Evolutionary conservation across 2,888 invertebrate genomes (phyloP), one percentile per base, ranked within the genome.

Genomic region (Colletes collaris): DNA sequence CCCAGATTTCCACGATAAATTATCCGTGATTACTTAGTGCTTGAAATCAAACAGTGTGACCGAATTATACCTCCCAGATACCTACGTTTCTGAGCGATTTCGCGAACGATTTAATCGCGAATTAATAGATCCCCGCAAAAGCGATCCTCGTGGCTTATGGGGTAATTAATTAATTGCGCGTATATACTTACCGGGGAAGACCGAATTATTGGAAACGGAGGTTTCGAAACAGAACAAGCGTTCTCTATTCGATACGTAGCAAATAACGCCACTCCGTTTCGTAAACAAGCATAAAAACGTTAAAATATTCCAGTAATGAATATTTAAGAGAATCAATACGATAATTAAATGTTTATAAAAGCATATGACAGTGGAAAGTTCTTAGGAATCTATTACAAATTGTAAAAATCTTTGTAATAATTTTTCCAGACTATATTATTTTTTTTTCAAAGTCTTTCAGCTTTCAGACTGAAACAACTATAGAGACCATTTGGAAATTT

Each of bases 201-300:
- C 46, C 37, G 55, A 70, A 76, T 79, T 76, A 79, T 62, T 58
- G 76, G 35, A 56, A 70, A 55, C 69, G 63, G 66, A 66, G 64
- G 66, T 56, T 56, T 53, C 52, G 63, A 71, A 35, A 70, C 58
- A 62, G 50, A 70, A 69, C 49, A 56, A 73, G 68, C 58, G 65
- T 62, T 80, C 65, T 69, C 40, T 64, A 66, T 65, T 59, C 64
- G 64, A 56, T 46, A 64, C 56, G 16, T 70, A 4, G 70, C 70
- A 80, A 79, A 83, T 76, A 76, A 62, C 70, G 27, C 66, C 65
- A 37, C n/a, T 67, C 76, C 69, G 83, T 76, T 85, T 86, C 44
- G 76, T 69, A 74, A 81, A 83, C 79, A 40, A 40, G 3, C 4
- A 27, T 2, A 27, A 27, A 27, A 27, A 27, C 1, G 27, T 2